A percentile compares a stretch with the other conserved stretches of the same genome.
Conservation (phyloP, 2,888 invertebrate genomes). For the Campoplex nolae region DNA sequence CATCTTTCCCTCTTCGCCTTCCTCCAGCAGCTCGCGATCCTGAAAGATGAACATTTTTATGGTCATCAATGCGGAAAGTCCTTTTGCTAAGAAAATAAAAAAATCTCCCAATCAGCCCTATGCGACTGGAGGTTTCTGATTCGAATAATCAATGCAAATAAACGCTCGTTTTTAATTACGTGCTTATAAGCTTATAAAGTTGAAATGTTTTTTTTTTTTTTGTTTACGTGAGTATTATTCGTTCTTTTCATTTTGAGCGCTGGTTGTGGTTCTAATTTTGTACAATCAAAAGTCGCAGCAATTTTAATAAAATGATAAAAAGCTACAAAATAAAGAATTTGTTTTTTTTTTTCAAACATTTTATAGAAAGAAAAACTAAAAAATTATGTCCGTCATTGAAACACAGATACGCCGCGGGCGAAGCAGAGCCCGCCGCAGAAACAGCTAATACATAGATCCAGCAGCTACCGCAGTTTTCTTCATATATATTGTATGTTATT, state of each 20-base stretch:
- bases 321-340: too few species aligned
- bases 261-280: too few species aligned
- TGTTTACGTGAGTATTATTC: background rate
- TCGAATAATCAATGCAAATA: background rate
- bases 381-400: too few species aligned
- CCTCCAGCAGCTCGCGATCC: background rate
- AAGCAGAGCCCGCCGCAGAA: too few species aligned
- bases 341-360: too few species aligned
- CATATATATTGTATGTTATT: too few species aligned
- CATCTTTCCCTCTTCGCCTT: background rate
- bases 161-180: background rate
- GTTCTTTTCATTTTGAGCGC: background rate
- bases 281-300: too few species aligned
- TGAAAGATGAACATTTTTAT: background rate
- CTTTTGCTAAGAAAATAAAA: background rate
- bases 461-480: background rate
- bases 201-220: conserved; percentile 5
- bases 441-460: too few species aligned
- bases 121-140: background rate
- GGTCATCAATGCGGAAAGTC: background rate
- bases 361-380: too few species aligned
- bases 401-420: too few species aligned
- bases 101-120: background rate
- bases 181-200: background rate
- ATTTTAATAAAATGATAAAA: too few species aligned